A percentile compares a stretch with the other conserved stretches of the same genome.
These are phyloP conservation scores for Hormaphis cornu DNA, from an alignment of 1,140 invertebrate species.

Conservation along the genomic window DNA sequence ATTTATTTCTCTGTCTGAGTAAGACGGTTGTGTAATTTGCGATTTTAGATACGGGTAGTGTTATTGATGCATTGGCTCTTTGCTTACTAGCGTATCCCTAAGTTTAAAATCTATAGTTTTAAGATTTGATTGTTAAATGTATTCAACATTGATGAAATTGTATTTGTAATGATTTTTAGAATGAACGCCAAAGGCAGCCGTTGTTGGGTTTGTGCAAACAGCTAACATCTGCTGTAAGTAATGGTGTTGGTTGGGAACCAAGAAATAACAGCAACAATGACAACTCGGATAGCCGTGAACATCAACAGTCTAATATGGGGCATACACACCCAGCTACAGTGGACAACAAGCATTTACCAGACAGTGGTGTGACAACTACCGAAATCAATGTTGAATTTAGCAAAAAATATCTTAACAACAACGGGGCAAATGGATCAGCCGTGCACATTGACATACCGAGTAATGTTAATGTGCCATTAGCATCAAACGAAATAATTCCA, in stretches of 20 bases:
- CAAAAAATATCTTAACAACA: slow-evolving; percentile 35
- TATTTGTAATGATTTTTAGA: slow-evolving; percentile 12
- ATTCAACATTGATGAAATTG: too few species aligned
- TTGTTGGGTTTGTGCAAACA: slow-evolving; percentile 41
- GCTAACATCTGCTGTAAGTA: slow-evolving; percentile 43
- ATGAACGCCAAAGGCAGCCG: slow-evolving; percentile 47
- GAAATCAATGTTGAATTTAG: slow-evolving; percentile 27
- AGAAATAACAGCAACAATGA: slow-evolving; percentile 38
- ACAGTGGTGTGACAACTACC: slow-evolving; percentile 2
- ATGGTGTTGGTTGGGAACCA: slow-evolving; percentile 33
- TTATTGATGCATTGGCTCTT: too few species aligned
- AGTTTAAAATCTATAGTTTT: too few species aligned
- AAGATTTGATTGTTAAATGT: not conserved
- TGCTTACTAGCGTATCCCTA: too few species aligned
- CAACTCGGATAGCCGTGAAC: slow-evolving; percentile 39
- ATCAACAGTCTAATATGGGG: slow-evolving; percentile 8
- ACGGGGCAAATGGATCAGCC: slow-evolving; percentile 42
- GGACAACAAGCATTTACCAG: slow-evolving; percentile 6
- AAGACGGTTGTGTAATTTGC: too few species aligned
- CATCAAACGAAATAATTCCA: slow-evolving; percentile 53
- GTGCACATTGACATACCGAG: slow-evolving; percentile 50
- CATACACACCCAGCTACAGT: slow-evolving; percentile 4
- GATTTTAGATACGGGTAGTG: too few species aligned
- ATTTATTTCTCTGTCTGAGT: too few species aligned
- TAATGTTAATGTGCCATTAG: slow-evolving; percentile 37